phyloP scores from a whole-genome alignment of 2,797 vertebrate species.

The Epinephelus awoara region DNA sequence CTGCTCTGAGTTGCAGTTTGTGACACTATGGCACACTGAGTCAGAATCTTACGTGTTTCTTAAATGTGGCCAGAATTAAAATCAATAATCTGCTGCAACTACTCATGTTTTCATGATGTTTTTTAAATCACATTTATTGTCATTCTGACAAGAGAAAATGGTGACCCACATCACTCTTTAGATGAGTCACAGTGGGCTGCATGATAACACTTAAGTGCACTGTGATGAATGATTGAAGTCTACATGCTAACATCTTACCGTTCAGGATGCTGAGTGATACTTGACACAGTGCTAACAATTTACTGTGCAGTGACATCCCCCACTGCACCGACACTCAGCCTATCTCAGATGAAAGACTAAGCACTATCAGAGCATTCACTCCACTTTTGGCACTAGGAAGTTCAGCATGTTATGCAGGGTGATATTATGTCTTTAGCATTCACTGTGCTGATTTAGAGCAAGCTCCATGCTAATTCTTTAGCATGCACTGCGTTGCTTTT shows the following conservation, averaged over 20 bases:
- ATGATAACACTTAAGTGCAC: background rate
- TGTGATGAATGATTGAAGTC: background rate
- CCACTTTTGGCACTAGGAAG: background rate
- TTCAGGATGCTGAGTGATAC: conserved; percentile 3
- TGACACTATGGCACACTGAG: background rate
- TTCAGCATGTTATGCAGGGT: background rate
- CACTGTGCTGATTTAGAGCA: background rate
- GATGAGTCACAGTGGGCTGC: background rate
- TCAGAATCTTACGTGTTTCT: background rate
- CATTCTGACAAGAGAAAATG: background rate
- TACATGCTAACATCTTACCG: background rate
- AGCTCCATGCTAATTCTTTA: background rate
- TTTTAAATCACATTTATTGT: background rate
- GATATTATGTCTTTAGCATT: background rate
- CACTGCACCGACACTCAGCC: background rate
- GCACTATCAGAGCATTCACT: background rate
- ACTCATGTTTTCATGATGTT: background rate
- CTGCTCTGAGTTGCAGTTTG: background rate
- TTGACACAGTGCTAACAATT: background rate
- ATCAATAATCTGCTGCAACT: too few species aligned
- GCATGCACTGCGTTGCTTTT: background rate
- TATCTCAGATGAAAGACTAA: background rate
- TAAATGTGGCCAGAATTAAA: background rate
- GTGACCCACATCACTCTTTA: background rate
- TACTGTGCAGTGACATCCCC: background rate